Conservation (phyloP, 2,113 vertebrate species). For the Ceyx margarethae region DNA sequence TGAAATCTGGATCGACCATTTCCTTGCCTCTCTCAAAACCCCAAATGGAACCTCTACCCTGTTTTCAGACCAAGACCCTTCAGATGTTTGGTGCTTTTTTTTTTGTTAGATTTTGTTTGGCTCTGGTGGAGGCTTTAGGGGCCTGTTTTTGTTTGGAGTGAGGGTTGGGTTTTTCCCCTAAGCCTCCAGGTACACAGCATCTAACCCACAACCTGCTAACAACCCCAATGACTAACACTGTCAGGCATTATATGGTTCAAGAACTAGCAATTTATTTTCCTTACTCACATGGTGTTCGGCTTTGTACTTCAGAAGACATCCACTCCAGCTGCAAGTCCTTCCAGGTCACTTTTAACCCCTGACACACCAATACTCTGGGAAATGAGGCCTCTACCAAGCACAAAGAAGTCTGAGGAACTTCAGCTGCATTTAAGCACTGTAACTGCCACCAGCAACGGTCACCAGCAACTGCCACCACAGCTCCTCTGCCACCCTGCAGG, state of each 20-base stretch:
- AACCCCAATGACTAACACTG: fast-evolving
- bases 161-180: fast-evolving
- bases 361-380: background rate
- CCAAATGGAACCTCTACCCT: background rate
- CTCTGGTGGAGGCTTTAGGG: background rate
- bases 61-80: background rate
- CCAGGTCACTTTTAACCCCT: background rate
- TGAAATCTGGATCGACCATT: background rate
- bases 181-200: background rate
- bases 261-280: background rate
- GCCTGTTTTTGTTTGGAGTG: background rate
- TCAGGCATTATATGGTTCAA: background rate
- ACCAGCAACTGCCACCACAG: background rate
- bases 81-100: background rate
- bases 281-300: background rate
- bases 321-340: background rate
- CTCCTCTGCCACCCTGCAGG: background rate
- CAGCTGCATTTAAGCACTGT: background rate
- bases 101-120: background rate
- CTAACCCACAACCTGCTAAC: background rate
- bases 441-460: conserved; percentile 5
- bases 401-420: background rate
- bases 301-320: background rate
- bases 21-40: background rate
- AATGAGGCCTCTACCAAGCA: background rate